phyloP scores from a whole-genome alignment of 64 coral and sea anemone genomes.

The Dendrophyllia cribrosa region DNA sequence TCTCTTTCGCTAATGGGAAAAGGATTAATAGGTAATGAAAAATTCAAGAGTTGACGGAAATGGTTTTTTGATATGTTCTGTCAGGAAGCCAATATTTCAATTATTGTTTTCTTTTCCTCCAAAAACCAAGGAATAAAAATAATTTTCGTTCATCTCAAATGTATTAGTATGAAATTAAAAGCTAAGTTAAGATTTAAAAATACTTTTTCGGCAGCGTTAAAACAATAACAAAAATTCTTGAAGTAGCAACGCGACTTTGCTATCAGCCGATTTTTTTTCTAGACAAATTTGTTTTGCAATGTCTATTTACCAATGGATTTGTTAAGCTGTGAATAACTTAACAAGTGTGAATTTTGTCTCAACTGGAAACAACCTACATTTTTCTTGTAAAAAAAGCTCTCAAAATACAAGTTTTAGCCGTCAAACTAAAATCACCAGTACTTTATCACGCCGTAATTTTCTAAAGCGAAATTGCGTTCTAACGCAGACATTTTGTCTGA shows the following conservation, averaged over 20 bases:
- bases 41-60: slow-evolving; percentile 16
- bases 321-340: slow-evolving; percentile 38
- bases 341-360: neutral
- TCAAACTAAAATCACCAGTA: too few species aligned
- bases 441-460: too few species aligned
- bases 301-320: slow-evolving; percentile 4
- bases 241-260: too few species aligned
- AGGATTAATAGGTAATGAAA: slow-evolving; percentile 28
- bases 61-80: neutral
- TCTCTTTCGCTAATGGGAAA: neutral
- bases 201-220: too few species aligned
- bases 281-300: neutral
- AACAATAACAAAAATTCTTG: too few species aligned
- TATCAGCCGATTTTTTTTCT: too few species aligned
- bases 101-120: neutral
- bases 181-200: too few species aligned
- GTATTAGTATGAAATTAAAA: too few species aligned
- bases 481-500: too few species aligned
- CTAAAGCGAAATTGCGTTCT: too few species aligned
- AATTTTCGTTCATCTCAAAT: neutral
- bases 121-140: neutral
- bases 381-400: neutral
- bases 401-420: too few species aligned
- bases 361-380: neutral
- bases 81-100: neutral